Conservation (phyloP, 2,797 vertebrate genomes). For the Pagetopsis macropterus region DNA sequence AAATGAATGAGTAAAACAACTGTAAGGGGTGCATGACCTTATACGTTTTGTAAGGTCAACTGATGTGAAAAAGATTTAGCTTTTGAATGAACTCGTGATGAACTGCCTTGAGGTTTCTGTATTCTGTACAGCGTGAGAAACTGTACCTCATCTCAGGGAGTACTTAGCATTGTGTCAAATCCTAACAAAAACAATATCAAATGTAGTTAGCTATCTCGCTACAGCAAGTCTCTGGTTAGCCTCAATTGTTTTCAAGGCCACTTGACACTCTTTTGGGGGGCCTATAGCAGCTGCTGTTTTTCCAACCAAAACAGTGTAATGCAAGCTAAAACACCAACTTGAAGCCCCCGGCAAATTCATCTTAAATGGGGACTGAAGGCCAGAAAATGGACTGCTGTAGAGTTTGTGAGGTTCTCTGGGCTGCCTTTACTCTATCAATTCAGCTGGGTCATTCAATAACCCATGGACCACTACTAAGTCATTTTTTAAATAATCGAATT, state of each 20-base stretch:
- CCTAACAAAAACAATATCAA: constrained; percentile 66
- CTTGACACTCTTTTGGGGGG: constrained; percentile 61
- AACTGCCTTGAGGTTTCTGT: constrained; percentile 23
- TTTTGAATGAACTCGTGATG: constrained; percentile 6
- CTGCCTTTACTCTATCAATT: constrained; percentile 11
- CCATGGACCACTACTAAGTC: constrained; percentile 12
- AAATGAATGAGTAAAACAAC: not conserved
- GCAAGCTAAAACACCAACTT: constrained; percentile 50
- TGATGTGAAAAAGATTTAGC: constrained; percentile 1
- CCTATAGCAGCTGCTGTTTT: constrained; percentile 56
- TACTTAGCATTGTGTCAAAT: constrained; percentile 62
- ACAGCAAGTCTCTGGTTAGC: constrained; percentile 59
- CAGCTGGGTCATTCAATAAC: constrained; percentile 16
- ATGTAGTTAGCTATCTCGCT: constrained; percentile 49
- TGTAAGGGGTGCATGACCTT: constrained; percentile 3
- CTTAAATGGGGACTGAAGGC: constrained; percentile 61
- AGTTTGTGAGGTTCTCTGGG: constrained; percentile 22
- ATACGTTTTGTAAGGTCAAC: constrained; percentile 6
- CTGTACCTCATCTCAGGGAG: constrained; percentile 38
- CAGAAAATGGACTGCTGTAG: constrained; percentile 32
- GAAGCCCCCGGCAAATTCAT: constrained; percentile 74
- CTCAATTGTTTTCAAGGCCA: constrained; percentile 60
- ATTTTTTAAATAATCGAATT: not conserved
- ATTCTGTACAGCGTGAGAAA: constrained; percentile 23
- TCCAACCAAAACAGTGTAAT: constrained; percentile 64